These are phyloP conservation scores for Chouioia cunea DNA, from an alignment of 2,888 invertebrate genomes.

Conservation along the genomic window DNA sequence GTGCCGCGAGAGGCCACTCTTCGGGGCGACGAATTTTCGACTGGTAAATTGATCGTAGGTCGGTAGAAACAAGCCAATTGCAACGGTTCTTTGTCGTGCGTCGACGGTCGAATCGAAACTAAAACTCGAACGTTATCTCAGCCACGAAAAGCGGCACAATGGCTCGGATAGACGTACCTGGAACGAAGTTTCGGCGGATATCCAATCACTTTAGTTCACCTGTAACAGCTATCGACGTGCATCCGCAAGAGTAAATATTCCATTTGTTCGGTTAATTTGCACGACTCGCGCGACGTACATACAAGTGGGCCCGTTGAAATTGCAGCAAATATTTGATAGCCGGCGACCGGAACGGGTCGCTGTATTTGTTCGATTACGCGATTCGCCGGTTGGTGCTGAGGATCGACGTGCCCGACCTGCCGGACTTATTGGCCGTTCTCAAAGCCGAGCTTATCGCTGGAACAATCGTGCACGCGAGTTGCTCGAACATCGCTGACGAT, in stretches of 20 bases:
- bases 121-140: constrained; percentile 38
- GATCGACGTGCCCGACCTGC: constrained; percentile 48
- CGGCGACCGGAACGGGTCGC: constrained; percentile 49
- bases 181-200: constrained; percentile 51
- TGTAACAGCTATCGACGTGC: constrained; percentile 54
- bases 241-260: constrained; percentile 56
- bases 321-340: constrained; percentile 54
- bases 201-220: constrained; percentile 41
- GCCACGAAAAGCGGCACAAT: constrained; percentile 53
- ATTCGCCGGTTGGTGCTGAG: constrained; percentile 46
- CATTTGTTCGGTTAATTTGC: too few relatives aligned
- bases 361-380: constrained; percentile 54
- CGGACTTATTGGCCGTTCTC: constrained; percentile 49
- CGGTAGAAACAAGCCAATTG: constrained; percentile 54
- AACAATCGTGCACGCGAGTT: constrained; percentile 51
- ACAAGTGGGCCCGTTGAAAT: too few relatives aligned
- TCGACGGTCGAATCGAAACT: neutral
- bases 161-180: constrained; percentile 53
- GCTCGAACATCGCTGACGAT: constrained; percentile 47
- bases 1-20: constrained; percentile 68
- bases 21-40: constrained; percentile 69
- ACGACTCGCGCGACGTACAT: too few relatives aligned
- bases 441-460: constrained; percentile 44
- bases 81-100: neutral
- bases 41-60: constrained; percentile 74